Conservation (phyloP, 2,113 vertebrate species). For the Orientallactaga bullata region DNA sequence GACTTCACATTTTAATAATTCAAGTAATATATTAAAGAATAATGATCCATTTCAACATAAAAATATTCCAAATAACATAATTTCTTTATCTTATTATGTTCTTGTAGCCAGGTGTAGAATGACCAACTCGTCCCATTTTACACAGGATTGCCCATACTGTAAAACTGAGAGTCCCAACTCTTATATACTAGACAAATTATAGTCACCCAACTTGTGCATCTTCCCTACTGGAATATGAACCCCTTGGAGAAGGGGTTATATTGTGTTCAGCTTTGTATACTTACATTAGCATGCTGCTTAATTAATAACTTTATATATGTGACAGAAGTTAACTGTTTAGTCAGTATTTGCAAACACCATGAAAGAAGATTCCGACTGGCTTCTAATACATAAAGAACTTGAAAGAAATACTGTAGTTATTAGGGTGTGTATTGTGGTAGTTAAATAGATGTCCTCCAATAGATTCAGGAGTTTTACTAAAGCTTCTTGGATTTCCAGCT, state of each 20-base stretch:
- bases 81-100: not conserved
- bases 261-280: not conserved
- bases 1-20: slow-evolving; percentile 24
- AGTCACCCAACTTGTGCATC: not conserved
- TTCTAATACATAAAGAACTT: slow-evolving; percentile 38
- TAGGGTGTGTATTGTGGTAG: too few relatives aligned
- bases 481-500: too few relatives aligned
- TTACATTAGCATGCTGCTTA: not conserved
- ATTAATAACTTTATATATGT: not conserved
- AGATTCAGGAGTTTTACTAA: too few relatives aligned
- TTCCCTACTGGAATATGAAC: not conserved
- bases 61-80: not conserved
- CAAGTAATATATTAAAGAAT: not conserved
- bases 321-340: not conserved
- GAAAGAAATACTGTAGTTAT: not conserved
- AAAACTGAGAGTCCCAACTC: too few relatives aligned
- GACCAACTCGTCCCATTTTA: not conserved
- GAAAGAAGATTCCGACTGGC: not conserved
- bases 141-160: not conserved
- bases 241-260: not conserved
- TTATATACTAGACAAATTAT: not conserved
- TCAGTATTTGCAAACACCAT: not conserved
- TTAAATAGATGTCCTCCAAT: too few relatives aligned
- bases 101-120: not conserved
- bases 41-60: not conserved